These are phyloP conservation scores for Panulirus ornatus DNA, from an alignment of 1,140 invertebrate species.

Conservation along the genomic window DNA sequence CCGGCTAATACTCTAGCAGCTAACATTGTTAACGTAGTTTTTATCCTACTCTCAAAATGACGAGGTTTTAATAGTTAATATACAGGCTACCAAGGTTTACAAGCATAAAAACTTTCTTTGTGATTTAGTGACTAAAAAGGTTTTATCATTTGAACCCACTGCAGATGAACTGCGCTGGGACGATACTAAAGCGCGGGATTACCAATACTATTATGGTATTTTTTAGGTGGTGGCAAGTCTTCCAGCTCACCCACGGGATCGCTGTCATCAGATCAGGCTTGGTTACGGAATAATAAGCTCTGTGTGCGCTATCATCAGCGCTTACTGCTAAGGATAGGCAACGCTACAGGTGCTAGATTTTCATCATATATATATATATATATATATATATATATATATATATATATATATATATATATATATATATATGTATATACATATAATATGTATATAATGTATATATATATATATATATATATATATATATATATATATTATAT, in stretches of 20 bases:
- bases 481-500: slow-evolving; percentile 28
- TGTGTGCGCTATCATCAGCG: background rate
- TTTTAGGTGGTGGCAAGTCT: no score
- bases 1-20: background rate
- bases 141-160: no score
- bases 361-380: slow-evolving; percentile 24
- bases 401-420: background rate
- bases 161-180: no score
- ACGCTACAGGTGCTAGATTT: background rate
- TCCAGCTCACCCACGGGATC: no score
- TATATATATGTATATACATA: slow-evolving; percentile 20
- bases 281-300: background rate
- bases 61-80: background rate
- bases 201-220: no score
- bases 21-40: background rate
- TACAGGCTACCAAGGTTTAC: background rate
- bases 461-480: slow-evolving; percentile 28
- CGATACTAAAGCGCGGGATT: no score
- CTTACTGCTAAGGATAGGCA: background rate
- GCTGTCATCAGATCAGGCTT: no score
- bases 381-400: slow-evolving; percentile 36
- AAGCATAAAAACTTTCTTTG: background rate
- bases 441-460: slow-evolving; percentile 19
- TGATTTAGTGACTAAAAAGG: background rate
- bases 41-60: background rate